These are phyloP conservation scores for Melospiza melodia DNA, from an alignment of 2,113 vertebrate species.

Conservation along the genomic window DNA sequence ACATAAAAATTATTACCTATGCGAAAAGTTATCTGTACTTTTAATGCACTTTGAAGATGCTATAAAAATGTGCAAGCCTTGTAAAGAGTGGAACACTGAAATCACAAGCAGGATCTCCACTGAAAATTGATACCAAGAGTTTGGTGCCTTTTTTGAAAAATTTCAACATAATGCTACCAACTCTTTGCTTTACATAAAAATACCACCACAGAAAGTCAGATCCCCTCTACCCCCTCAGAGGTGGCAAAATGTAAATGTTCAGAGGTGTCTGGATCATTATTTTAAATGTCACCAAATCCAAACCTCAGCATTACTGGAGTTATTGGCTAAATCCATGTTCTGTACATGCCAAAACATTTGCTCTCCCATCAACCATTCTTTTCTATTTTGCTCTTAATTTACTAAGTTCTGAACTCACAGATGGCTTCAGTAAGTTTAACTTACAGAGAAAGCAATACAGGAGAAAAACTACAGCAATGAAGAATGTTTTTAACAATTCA, in stretches of 20 bases:
- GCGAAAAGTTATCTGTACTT: neutral
- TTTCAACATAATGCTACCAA: neutral
- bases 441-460: neutral
- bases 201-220: conserved; percentile 30
- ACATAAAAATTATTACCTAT: neutral
- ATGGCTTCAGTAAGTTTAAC: neutral
- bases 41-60: neutral
- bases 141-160: neutral
- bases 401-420: neutral
- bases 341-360: conserved; percentile 3
- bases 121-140: neutral
- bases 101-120: neutral
- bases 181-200: conserved; percentile 23
- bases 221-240: conserved; percentile 37
- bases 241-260: conserved; percentile 26
- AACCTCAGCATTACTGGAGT: conserved; percentile 34
- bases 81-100: neutral
- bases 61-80: neutral
- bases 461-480: neutral
- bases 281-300: conserved; percentile 68
- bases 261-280: conserved; percentile 18
- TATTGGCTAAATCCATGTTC: conserved; percentile 34
- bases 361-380: neutral
- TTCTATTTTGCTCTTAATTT: neutral
- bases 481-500: neutral